phyloP scores from a whole-genome alignment of 2,888 invertebrate genomes.

The Lasioglossum pauxillum region DNA sequence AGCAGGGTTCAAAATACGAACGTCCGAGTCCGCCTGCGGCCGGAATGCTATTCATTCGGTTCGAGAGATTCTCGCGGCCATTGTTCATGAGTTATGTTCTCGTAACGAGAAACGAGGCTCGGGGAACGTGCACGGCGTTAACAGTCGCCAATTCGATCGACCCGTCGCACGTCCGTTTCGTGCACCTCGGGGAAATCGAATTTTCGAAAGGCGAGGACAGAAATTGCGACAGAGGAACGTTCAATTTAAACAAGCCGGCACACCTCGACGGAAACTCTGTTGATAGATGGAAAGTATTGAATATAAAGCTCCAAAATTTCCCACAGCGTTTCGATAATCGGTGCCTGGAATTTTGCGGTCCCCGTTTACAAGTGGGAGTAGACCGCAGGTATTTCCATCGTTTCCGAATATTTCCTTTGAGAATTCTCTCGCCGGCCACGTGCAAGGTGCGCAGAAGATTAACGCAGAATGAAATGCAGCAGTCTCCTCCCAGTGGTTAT shows the following conservation, averaged over 20 bases:
- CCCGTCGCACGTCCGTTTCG: constrained; percentile 22
- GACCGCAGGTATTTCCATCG: not conserved
- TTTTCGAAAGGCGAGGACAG: constrained; percentile 11
- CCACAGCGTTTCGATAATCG: not conserved
- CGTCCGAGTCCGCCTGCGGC: constrained; percentile 63
- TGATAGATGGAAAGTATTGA: too few species aligned
- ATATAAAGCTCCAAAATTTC: too few species aligned
- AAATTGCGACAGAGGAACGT: not conserved
- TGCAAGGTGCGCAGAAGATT: constrained; percentile 52
- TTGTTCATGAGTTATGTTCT: constrained; percentile 74
- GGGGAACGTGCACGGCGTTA: constrained; percentile 50
- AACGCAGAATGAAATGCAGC: constrained; percentile 71
- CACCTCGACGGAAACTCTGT: not conserved
- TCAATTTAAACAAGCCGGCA: not conserved
- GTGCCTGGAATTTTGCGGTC: not conserved
- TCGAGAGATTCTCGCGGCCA: constrained; percentile 64
- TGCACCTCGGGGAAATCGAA: constrained; percentile 1
- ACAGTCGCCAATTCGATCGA: constrained; percentile 62
- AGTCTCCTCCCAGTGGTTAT: constrained; percentile 72
- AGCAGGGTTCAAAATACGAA: constrained; percentile 70
- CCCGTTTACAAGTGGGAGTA: not conserved
- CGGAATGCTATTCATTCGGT: constrained; percentile 68
- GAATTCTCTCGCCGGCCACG: constrained; percentile 25
- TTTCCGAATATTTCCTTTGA: not conserved
- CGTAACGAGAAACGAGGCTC: constrained; percentile 70